Percentiles rank a stretch among this genome's conserved stretches.
phyloP scores from a whole-genome alignment of 37 sponge, comb jelly and placozoan genomes.

The Trichoplax adhaerens region DNA sequence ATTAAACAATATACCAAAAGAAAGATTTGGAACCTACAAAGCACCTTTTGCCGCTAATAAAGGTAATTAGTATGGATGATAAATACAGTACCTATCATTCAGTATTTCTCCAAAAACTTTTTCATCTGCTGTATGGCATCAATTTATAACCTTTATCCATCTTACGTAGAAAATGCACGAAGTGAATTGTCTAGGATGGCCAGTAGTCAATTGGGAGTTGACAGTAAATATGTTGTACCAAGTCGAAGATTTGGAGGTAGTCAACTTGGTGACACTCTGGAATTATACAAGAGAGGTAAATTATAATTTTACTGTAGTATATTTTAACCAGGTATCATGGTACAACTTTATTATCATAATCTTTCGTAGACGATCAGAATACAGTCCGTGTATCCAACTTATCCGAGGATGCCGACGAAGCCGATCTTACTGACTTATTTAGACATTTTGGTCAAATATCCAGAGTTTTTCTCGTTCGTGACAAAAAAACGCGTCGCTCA shows the following conservation, averaged over 20 bases:
- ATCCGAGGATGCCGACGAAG: slow-evolving; percentile 76
- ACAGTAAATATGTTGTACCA: slow-evolving; percentile 50
- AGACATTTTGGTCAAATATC: slow-evolving; percentile 60
- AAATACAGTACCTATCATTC: too few species aligned
- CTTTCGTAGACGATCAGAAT: slow-evolving; percentile 55
- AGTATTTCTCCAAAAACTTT: too few species aligned
- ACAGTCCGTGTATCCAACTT: slow-evolving; percentile 83
- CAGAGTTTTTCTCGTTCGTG: slow-evolving; percentile 76
- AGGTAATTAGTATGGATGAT: too few species aligned
- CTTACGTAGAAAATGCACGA: too few species aligned
- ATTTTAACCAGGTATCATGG: too few species aligned
- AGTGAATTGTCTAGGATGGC: too few species aligned
- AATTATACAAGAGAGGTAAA: slow-evolving; percentile 1
- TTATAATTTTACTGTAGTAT: too few species aligned
- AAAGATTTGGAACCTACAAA: too few species aligned
- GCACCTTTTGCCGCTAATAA: too few species aligned
- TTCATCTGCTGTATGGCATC: too few species aligned
- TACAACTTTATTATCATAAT: background rate
- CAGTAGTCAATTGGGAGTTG: background rate
- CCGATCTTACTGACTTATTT: slow-evolving; percentile 74
- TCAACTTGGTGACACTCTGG: slow-evolving; percentile 12
- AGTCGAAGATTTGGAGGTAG: slow-evolving; percentile 23
- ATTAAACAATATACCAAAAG: too few species aligned
- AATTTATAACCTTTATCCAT: too few species aligned
- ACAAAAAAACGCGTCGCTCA: slow-evolving; percentile 71